Evolutionary conservation across 2,113 vertebrate genomes (phyloP), one percentile per base, ranked within the genome.

Genomic region (Pungitius pungitius): DNA sequence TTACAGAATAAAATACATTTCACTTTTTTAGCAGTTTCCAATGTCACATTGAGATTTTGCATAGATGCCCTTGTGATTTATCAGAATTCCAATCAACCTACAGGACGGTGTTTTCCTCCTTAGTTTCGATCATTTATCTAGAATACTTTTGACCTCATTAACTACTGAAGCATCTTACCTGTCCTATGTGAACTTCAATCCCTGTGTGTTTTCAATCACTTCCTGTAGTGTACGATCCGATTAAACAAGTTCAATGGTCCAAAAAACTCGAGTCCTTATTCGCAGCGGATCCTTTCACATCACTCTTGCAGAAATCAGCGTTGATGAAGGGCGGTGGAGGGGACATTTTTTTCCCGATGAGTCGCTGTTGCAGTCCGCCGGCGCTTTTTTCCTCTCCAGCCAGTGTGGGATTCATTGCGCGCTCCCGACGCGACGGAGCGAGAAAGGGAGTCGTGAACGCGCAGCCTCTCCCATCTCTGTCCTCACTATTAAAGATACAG

Each of bases 401-500:
- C 80, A 86, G 83, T 80, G 87, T 70, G 79, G 80, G 59, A 63
- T 80, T 77, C 85, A 51, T 27, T 76, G 93, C 93, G 93, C 94
- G 92, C 82, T 77, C 91, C 83, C 93, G 91, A 65, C 68, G 80
- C 66, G 73, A 65, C 73, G 58, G 70, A 87, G 78, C 71, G 83
- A 90, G 81, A 83, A 81, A 81, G 77, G 17, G 61, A 67, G 18
- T 37, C 77, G 85, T 80, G 92, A 89, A 90, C 94, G 94, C 93
- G 89, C 87, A 92, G 91, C 92, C 93, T 93, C 93, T 95, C 93
- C 94, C 92, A 91, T 92, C 85, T 83, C 56, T 70, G 88, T 90
- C 87, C 82, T 89, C 81, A 42, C 43, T 82, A 90, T 93, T 93
- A 94, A 94, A 93, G 92, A 91, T 71, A 77, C 82, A 87, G 84